Evolutionary conservation across 2,888 invertebrate genomes (phyloP).

Genomic region (Laspeyria flexula): DNA sequence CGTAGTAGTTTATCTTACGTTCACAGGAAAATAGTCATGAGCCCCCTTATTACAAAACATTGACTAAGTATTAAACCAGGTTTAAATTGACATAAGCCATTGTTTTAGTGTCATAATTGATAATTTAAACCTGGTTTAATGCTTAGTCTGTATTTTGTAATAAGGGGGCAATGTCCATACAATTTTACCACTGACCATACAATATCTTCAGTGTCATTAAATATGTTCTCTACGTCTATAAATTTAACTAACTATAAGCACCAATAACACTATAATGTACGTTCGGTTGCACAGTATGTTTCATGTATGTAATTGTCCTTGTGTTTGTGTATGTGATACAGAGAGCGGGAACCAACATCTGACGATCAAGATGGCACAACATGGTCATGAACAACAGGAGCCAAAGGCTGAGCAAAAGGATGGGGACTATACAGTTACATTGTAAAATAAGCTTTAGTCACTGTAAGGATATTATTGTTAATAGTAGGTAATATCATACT

Average conservation of each 20-base stretch:
- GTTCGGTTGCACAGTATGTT: conserved; percentile 17
- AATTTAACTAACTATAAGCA: not conserved
- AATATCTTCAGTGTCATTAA: too few relatives aligned
- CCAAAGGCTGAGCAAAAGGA: conserved; percentile 74
- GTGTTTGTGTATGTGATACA: conserved; percentile 76
- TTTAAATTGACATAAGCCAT: too few relatives aligned
- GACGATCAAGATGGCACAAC: conserved; percentile 69
- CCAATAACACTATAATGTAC: conserved; percentile 18
- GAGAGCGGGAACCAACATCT: conserved; percentile 75
- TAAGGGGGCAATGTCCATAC: too few relatives aligned
- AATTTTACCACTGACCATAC: too few relatives aligned
- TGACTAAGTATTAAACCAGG: too few relatives aligned
- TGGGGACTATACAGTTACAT: conserved; percentile 79
- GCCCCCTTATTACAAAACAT: too few relatives aligned
- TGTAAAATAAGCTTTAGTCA: conserved; percentile 48
- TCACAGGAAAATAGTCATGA: too few relatives aligned
- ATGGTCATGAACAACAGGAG: conserved; percentile 60
- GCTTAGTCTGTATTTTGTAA: too few relatives aligned
- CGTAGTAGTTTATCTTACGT: too few relatives aligned
- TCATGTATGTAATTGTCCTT: conserved; percentile 53
- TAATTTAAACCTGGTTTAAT: too few relatives aligned
- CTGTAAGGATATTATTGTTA: not conserved
- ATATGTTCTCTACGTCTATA: too few relatives aligned
- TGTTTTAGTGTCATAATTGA: too few relatives aligned
- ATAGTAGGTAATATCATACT: not conserved